Conservation (phyloP, 1,140 invertebrate genomes). For the Panagrolaimus sp. region DNA sequence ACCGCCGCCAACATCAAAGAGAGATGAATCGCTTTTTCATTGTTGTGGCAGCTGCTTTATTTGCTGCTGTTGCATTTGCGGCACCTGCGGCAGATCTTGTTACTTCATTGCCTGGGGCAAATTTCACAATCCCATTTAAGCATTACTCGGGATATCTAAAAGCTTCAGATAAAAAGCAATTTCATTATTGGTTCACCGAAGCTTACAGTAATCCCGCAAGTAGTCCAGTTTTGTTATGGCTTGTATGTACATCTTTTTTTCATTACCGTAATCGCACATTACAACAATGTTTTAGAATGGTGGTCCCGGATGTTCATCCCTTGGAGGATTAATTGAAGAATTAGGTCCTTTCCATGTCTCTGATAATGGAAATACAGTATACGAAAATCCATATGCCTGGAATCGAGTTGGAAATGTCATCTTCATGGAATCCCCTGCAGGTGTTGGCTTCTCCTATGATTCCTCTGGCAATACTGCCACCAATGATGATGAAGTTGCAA, state of each 20-base stretch:
- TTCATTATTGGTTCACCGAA: slow-evolving; percentile 20
- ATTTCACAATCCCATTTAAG: slow-evolving; percentile 7
- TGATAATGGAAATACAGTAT: slow-evolving; percentile 54
- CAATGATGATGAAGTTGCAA: slow-evolving; percentile 60
- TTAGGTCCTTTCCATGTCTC: slow-evolving; percentile 62
- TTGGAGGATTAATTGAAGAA: slow-evolving; percentile 62
- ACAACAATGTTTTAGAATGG: slow-evolving; percentile 64
- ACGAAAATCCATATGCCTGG: slow-evolving; percentile 63
- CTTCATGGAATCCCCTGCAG: slow-evolving; percentile 62
- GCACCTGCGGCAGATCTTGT: neutral
- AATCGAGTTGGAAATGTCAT: slow-evolving; percentile 68
- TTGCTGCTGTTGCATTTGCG: neutral
- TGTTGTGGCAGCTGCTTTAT: too few species aligned
- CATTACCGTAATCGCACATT: slow-evolving; percentile 60
- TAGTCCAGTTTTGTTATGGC: slow-evolving; percentile 63
- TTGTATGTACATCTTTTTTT: slow-evolving; percentile 51
- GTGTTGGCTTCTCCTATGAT: slow-evolving; percentile 63
- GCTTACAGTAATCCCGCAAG: slow-evolving; percentile 53
- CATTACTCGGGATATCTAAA: slow-evolving; percentile 23
- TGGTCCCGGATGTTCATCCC: slow-evolving; percentile 63
- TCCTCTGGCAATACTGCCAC: slow-evolving; percentile 59
- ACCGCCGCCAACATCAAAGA: too few species aligned
- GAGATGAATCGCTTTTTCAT: too few species aligned
- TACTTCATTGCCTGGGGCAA: neutral
- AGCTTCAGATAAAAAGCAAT: neutral